Percentiles rank a stretch among this genome's conserved stretches.
Conservation (phyloP, 1,140 invertebrate genomes). For the Laupala kohalensis region DNA sequence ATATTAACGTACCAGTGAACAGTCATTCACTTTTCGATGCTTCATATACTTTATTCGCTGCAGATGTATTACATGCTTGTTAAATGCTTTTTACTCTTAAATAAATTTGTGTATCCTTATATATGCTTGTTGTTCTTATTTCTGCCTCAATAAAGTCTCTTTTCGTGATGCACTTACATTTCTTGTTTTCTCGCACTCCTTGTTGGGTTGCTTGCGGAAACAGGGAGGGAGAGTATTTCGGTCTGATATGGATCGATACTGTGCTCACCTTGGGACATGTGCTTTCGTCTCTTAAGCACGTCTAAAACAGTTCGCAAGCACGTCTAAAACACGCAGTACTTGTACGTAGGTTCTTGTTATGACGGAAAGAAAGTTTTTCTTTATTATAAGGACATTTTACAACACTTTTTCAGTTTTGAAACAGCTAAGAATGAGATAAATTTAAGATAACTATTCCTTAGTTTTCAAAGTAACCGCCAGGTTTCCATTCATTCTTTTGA, state of each 20-base stretch:
- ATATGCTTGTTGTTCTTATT: not conserved
- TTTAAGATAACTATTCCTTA: no score
- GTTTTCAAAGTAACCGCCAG: no score
- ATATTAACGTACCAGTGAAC: not conserved
- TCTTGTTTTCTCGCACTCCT: not conserved
- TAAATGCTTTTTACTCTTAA: not conserved
- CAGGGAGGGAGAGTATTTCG: not conserved
- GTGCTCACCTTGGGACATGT: not conserved
- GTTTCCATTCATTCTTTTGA: no score
- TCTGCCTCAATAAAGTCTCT: not conserved
- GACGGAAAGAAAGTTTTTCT: no score
- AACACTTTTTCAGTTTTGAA: no score
- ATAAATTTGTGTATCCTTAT: not conserved
- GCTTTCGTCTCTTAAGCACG: not conserved
- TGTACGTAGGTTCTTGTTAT: no score
- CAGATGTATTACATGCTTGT: not conserved
- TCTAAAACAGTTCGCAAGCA: no score
- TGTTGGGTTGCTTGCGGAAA: not conserved
- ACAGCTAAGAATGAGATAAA: no score
- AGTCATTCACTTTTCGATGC: not conserved
- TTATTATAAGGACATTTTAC: no score
- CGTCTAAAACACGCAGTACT: no score
- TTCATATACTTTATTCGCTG: not conserved
- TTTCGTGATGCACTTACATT: not conserved
- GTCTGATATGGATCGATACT: not conserved